Evolutionary conservation across 2,888 invertebrate genomes (phyloP).

Genomic region (Caenorhabditis panamensis): DNA sequence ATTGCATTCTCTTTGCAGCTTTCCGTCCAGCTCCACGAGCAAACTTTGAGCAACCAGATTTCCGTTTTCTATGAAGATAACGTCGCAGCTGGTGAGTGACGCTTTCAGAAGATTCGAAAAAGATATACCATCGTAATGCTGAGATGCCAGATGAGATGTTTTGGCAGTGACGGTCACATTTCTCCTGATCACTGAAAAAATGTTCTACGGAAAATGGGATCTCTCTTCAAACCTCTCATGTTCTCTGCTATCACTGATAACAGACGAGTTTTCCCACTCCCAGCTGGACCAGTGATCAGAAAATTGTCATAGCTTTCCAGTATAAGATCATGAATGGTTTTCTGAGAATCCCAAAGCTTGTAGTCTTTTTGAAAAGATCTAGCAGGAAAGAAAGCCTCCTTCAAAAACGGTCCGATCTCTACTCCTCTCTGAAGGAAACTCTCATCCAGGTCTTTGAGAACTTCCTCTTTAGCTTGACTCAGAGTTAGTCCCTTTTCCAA

Average conservation of each 20-base stretch:
- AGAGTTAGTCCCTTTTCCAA: not conserved
- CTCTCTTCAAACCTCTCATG: constrained; percentile 2
- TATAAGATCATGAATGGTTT: not conserved
- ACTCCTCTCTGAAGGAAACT: not conserved
- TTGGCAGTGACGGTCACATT: not conserved
- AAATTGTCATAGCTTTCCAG: not conserved
- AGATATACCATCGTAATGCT: not conserved
- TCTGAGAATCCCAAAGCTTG: not conserved
- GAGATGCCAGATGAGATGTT: not conserved
- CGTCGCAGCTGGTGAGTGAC: not conserved
- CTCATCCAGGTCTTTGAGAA: not conserved
- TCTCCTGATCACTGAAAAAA: not conserved
- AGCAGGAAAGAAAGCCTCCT: not conserved
- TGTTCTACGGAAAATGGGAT: too few relatives aligned
- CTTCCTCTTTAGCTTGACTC: not conserved
- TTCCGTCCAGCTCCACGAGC: not conserved
- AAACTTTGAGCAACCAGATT: not conserved
- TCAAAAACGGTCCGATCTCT: not conserved
- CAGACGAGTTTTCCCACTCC: not conserved
- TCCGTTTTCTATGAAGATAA: constrained; percentile 1
- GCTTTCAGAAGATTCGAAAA: not conserved
- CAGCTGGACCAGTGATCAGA: not conserved
- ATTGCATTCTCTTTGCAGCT: not conserved
- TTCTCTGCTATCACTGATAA: constrained; percentile 2
- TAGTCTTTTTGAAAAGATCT: not conserved